Evolutionary conservation across 1,140 invertebrate species (phyloP).

Genomic region (Leptoteleia sp.): DNA sequence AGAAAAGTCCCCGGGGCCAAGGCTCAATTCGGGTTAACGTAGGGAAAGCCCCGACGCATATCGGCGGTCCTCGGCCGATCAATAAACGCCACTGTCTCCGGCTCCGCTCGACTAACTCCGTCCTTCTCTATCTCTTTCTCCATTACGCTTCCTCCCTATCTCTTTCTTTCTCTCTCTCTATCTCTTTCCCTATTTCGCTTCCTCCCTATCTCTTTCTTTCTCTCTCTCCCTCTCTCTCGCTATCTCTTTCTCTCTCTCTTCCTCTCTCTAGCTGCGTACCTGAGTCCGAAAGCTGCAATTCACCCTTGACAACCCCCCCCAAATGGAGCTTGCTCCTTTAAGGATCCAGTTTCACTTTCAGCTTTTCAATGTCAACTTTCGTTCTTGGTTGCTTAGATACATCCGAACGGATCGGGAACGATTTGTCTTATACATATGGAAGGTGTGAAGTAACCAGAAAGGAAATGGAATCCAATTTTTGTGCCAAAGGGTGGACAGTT

Average conservation of each 20-base stretch:
- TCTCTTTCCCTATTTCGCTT: too few species aligned
- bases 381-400: conserved; percentile 54
- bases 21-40: conserved; percentile 48
- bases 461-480: too few species aligned
- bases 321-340: conserved; percentile 64
- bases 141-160: too few species aligned
- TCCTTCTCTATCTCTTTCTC: too few species aligned
- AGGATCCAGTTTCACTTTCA: conserved; percentile 65
- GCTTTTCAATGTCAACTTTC: conserved; percentile 64
- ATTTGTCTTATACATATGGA: too few species aligned
- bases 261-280: conserved; percentile 23
- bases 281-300: conserved; percentile 51
- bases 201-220: too few species aligned
- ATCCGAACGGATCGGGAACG: conserved; percentile 3
- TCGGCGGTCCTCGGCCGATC: conserved; percentile 50
- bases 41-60: conserved; percentile 61
- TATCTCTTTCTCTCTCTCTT: background rate
- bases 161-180: too few species aligned
- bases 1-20: conserved; percentile 51
- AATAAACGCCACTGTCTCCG: conserved; percentile 50
- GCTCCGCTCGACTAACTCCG: conserved; percentile 14
- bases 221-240: conserved; percentile 6
- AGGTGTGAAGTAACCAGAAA: too few species aligned
- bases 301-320: conserved; percentile 64
- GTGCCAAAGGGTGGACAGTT: too few species aligned